Evolutionary conservation across 2,113 vertebrate genomes (phyloP).

Genomic region (Lampris incognitus): DNA sequence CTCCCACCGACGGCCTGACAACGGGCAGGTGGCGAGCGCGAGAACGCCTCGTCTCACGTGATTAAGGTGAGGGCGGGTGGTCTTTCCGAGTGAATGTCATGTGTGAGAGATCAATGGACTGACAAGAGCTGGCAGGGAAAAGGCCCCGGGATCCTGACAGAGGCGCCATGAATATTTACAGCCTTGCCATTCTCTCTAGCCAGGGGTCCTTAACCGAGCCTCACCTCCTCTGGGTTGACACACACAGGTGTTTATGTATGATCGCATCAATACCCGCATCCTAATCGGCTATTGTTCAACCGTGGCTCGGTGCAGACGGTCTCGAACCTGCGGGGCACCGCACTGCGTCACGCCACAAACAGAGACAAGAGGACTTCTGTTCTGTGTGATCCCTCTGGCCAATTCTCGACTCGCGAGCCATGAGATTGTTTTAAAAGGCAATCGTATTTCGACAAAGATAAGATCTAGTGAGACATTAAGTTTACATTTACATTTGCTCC

Average conservation of each 20-base stretch:
- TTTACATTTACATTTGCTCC: too few relatives aligned
- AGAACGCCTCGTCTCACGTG: conserved; percentile 49
- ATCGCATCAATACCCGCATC: conserved; percentile 20
- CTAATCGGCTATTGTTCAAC: conserved; percentile 1
- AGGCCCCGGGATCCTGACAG: conserved; percentile 46
- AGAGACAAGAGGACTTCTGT: too few relatives aligned
- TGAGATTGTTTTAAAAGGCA: too few relatives aligned
- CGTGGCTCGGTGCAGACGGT: not conserved
- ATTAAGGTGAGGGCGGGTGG: conserved; percentile 60
- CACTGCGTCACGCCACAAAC: not conserved
- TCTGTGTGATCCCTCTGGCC: too few relatives aligned
- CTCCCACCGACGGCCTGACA: conserved; percentile 42
- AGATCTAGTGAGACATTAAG: too few relatives aligned
- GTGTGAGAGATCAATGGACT: conserved; percentile 70
- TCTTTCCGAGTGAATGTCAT: conserved; percentile 59
- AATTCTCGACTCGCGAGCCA: too few relatives aligned
- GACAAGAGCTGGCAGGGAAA: conserved; percentile 55
- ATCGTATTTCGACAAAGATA: too few relatives aligned
- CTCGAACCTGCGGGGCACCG: not conserved
- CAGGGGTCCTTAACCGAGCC: conserved; percentile 15
- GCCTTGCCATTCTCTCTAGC: conserved; percentile 34
- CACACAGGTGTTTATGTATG: conserved; percentile 26
- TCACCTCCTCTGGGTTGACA: conserved; percentile 44
- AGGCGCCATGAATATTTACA: conserved; percentile 70
- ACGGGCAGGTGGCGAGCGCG: conserved; percentile 33